Evolutionary conservation across 1,140 invertebrate genomes (phyloP), one percentile per base, ranked within the genome.

Genomic region (Chironomus tepperi): DNA sequence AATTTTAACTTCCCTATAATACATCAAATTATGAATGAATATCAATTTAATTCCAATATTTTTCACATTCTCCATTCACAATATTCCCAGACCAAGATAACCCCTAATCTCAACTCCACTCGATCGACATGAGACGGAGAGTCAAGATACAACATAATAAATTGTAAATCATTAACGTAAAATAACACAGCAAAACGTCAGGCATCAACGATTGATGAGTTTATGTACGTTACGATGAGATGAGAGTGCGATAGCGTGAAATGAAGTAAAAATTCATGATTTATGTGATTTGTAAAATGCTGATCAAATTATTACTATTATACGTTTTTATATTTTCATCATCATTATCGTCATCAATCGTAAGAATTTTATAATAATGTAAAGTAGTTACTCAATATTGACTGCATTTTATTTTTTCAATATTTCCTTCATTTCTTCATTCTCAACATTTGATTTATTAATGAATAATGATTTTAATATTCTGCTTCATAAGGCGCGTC

Each of bases 91-190:
- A 57, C 47, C 10, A 8, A 15, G 15, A 12, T 0, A 47, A 15
- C 43, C 8, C 8, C 9, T 15, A 47, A 47, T 47, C 43, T n/a
- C 47, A 57, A 57, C 12, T 12, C 15, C 47, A 57, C 12, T 57
- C 47, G 5, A 15, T 5, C 47, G n/a, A n/a, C 12, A 5, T 57
- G 47, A n/a, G 47, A n/a, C 12, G 5, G 5, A 57, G 43, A 57
- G 24, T 34, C 24, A n/a, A 57, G 47, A 57, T 9, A 70, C 16
- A 70, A 18, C n/a, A 21, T 70, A 70, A 70, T 70, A 70, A 70
- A 70, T 70, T 70, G 65, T 7, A 70, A 70, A 70, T 21, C 65
- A 70, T 70, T 70, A 70, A 70, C 65, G 5, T 18, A 70, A 70
- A 70, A 70, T 15, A 18, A 21, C 65, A 19, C 16, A 57, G n/a